phyloP scores from a whole-genome alignment of 2,113 vertebrate species.

The Sardina pilchardus region DNA sequence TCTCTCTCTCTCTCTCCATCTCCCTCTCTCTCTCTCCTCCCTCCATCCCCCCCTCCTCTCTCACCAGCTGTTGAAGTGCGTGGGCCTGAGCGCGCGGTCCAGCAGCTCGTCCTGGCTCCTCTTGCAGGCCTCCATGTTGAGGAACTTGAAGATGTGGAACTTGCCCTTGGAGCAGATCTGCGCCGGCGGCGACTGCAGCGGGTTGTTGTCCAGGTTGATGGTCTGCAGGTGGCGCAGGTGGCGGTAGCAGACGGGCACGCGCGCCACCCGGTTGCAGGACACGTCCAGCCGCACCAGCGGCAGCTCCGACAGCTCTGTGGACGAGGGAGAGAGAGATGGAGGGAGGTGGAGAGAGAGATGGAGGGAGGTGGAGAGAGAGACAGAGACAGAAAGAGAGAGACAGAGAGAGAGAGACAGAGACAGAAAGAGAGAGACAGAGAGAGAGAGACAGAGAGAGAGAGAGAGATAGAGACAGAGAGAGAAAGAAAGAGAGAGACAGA shows the following conservation, averaged over 20 bases:
- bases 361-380: background rate
- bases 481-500: background rate
- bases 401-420: background rate
- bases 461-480: background rate
- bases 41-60: slow-evolving; percentile 26
- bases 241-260: slow-evolving; percentile 84
- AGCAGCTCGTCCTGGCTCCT: slow-evolving; percentile 72
- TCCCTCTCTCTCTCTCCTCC: background rate
- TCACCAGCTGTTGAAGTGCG: slow-evolving; percentile 82
- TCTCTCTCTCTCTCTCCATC: too few species aligned
- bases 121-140: slow-evolving; percentile 83
- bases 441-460: background rate
- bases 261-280: slow-evolving; percentile 85
- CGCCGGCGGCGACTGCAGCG: slow-evolving; percentile 83
- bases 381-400: background rate
- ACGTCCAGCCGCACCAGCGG: slow-evolving; percentile 87
- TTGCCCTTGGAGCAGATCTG: slow-evolving; percentile 89
- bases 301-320: slow-evolving; percentile 82
- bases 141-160: slow-evolving; percentile 89
- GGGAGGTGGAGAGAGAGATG: background rate
- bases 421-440: background rate
- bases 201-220: slow-evolving; percentile 85
- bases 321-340: background rate
- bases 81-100: slow-evolving; percentile 73
- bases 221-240: slow-evolving; percentile 84